phyloP scores from a whole-genome alignment of 2,113 vertebrate genomes.

The Cyprinus carpio region DNA sequence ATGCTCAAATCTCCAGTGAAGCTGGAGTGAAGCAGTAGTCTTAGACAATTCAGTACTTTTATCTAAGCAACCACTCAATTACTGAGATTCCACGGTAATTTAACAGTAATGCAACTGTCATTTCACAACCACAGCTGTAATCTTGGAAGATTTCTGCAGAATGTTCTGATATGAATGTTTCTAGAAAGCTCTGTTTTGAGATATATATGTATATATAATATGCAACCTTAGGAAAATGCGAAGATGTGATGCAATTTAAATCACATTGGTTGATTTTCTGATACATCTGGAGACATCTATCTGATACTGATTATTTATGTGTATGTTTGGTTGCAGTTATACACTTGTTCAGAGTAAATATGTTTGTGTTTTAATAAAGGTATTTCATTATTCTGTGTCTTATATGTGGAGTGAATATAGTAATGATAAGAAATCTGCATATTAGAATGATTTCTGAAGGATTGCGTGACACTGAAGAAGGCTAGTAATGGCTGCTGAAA shows the following conservation, averaged over 20 bases:
- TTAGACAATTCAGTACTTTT: neutral
- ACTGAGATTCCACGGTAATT: neutral
- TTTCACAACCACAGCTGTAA: neutral
- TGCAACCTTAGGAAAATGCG: neutral
- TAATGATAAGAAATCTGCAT: neutral
- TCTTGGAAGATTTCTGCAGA: neutral
- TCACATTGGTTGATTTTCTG: neutral
- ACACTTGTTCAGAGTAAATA: slow-evolving; percentile 31
- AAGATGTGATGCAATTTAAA: neutral
- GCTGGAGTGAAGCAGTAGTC: neutral
- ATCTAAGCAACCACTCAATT: neutral
- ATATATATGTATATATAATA: no score
- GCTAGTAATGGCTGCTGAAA: neutral
- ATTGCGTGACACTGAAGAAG: neutral
- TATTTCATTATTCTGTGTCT: slow-evolving; percentile 31
- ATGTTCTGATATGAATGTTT: neutral
- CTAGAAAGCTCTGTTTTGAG: neutral
- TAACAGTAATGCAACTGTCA: neutral
- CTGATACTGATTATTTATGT: slow-evolving; percentile 59
- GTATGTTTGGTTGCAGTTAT: slow-evolving; percentile 33
- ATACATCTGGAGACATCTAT: neutral
- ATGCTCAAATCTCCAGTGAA: neutral
- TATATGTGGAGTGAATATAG: neutral
- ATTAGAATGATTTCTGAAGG: neutral
- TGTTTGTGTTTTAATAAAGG: slow-evolving; percentile 34